Percentiles rank a stretch among this genome's conserved stretches.
These are phyloP conservation scores for Pristionchus exspectatus DNA, from an alignment of 2,888 invertebrate genomes.

Conservation along the genomic window DNA sequence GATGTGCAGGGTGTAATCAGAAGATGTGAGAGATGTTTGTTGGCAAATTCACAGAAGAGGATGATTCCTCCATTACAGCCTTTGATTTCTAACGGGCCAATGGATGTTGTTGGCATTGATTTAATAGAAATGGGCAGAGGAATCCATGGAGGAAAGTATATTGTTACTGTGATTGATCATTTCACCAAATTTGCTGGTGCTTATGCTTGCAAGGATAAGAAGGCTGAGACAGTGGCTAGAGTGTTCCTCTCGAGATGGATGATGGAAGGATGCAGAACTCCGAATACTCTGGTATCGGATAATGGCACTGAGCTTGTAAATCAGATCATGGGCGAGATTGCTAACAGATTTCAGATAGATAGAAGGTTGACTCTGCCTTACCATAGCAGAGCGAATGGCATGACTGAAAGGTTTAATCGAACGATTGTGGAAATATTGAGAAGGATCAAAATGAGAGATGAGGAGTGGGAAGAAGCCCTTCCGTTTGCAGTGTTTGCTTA, in stretches of 20 bases:
- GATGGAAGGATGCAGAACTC: slow-evolving; percentile 56
- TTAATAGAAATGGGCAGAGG: no score
- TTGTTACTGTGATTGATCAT: slow-evolving; percentile 57
- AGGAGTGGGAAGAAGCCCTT: not conserved
- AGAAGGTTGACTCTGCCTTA: slow-evolving; percentile 58
- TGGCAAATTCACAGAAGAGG: no score
- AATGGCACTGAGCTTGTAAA: slow-evolving; percentile 59
- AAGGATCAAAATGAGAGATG: no score
- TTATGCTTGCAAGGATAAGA: slow-evolving; percentile 56
- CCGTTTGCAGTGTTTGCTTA: slow-evolving; percentile 42
- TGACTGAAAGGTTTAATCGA: slow-evolving; percentile 59
- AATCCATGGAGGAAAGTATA: no score
- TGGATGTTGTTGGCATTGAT: no score
- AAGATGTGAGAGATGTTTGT: no score
- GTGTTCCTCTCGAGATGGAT: slow-evolving; percentile 58
- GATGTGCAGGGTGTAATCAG: no score
- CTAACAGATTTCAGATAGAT: slow-evolving; percentile 49
- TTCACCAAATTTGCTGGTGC: slow-evolving; percentile 57
- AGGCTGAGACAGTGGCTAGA: slow-evolving; percentile 58
- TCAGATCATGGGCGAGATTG: slow-evolving; percentile 46
- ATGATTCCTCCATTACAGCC: no score
- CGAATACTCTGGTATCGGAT: slow-evolving; percentile 56
- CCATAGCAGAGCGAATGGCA: slow-evolving; percentile 62
- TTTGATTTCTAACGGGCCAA: no score
- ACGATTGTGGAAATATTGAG: slow-evolving; percentile 57